These are phyloP conservation scores for Stictonetta naevosa DNA, from an alignment of 2,113 vertebrate species.

Conservation along the genomic window DNA sequence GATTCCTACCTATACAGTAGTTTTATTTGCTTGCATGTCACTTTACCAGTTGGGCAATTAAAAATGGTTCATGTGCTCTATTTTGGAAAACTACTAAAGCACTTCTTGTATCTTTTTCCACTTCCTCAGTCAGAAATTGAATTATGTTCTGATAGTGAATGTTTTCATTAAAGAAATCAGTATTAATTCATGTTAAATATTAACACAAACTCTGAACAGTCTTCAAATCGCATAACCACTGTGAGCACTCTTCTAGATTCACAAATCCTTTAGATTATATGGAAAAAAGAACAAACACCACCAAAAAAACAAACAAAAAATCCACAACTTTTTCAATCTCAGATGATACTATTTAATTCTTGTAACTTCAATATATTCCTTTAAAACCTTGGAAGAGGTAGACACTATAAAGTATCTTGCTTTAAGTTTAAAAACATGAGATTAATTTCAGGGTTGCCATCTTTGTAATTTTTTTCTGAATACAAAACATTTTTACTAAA, in stretches of 20 bases:
- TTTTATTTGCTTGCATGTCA: background rate
- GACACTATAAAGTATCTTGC: background rate
- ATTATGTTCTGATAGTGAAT: background rate
- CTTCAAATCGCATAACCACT: background rate
- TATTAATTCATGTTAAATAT: background rate
- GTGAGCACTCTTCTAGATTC: background rate
- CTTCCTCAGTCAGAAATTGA: background rate
- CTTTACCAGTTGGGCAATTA: background rate
- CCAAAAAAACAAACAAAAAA: background rate
- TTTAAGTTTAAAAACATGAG: background rate
- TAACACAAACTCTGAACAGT: background rate
- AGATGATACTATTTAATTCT: background rate
- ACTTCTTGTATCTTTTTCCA: background rate
- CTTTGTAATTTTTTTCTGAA: background rate
- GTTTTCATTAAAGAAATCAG: background rate
- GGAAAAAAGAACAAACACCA: background rate
- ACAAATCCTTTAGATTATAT: background rate
- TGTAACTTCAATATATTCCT: background rate
- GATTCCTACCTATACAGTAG: background rate
- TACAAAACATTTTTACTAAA: background rate
- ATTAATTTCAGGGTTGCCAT: background rate
- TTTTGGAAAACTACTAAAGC: background rate
- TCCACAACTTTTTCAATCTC: background rate
- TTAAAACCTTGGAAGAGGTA: background rate
- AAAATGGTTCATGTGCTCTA: background rate